A percentile compares a stretch with the other conserved stretches of the same genome.
Evolutionary conservation across 2,797 vertebrate genomes (phyloP).

Genomic region (Austrolebias charrua): DNA sequence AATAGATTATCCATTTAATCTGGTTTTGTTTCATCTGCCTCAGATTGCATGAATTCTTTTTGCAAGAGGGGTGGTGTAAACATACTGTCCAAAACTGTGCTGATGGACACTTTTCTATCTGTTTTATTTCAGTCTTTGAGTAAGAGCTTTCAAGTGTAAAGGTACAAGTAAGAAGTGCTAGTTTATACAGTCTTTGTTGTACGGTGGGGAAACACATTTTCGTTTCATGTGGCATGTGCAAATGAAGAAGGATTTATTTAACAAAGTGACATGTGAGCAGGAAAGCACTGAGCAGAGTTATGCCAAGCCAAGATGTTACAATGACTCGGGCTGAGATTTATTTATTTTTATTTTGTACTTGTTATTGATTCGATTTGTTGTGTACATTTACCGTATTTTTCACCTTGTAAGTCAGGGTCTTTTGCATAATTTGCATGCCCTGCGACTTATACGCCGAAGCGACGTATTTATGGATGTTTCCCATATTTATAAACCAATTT

Average conservation of each 20-base stretch:
- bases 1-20: constrained; percentile 62
- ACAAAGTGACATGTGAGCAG: constrained; percentile 20
- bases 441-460: too few species aligned
- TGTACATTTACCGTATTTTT: not conserved
- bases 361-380: constrained; percentile 7
- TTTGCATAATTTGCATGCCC: too few species aligned
- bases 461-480: too few species aligned
- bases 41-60: constrained; percentile 24
- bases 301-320: not conserved
- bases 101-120: constrained; percentile 18
- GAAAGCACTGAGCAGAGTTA: constrained; percentile 4
- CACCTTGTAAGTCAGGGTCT: too few species aligned
- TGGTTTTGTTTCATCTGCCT: constrained; percentile 33
- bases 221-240: constrained; percentile 32
- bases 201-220: constrained; percentile 22
- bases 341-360: constrained; percentile 5
- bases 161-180: constrained; percentile 2
- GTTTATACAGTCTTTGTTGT: constrained; percentile 29
- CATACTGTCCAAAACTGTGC: not conserved
- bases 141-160: not conserved
- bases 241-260: constrained; percentile 52
- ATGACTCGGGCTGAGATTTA: constrained; percentile 9
- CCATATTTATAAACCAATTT: too few species aligned
- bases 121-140: constrained; percentile 14
- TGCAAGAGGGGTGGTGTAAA: constrained; percentile 6